Percentiles rank a stretch among this genome's conserved stretches.
phyloP scores from a whole-genome alignment of 2,113 vertebrate genomes.

The Butorides virescens region DNA sequence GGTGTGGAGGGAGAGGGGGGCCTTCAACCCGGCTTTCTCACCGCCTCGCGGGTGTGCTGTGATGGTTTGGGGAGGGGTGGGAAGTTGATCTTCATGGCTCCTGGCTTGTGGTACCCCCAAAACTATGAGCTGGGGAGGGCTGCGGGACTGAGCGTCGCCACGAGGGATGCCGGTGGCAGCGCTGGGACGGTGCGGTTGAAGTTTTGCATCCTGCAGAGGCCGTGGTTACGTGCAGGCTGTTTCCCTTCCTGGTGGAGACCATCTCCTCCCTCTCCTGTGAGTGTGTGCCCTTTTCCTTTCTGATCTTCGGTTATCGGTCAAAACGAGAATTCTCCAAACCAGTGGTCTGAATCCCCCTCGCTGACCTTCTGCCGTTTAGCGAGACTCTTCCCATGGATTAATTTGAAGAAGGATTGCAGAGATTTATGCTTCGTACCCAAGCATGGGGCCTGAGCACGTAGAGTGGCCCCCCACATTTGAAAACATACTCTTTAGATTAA shows the following conservation, averaged over 20 bases:
- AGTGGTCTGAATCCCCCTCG: neutral
- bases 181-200: neutral
- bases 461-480: neutral
- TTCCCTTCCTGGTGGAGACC: rapidly evolving
- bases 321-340: conserved; percentile 2
- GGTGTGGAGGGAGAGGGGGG: rapidly evolving
- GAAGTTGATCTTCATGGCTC: rapidly evolving
- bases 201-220: rapidly evolving
- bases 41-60: rapidly evolving
- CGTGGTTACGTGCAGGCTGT: neutral
- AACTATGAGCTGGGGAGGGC: neutral
- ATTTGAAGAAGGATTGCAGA: neutral
- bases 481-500: neutral
- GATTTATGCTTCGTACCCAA: neutral
- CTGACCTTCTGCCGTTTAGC: neutral
- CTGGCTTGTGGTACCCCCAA: neutral
- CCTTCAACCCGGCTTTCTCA: neutral
- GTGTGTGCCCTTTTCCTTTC: neutral
- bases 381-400: neutral
- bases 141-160: neutral
- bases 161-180: rapidly evolving
- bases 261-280: neutral
- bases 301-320: neutral
- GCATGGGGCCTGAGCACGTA: rapidly evolving
- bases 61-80: neutral